These are phyloP conservation scores for Serripes groenlandicus DNA, from an alignment of 2,888 invertebrate genomes.

Conservation along the genomic window DNA sequence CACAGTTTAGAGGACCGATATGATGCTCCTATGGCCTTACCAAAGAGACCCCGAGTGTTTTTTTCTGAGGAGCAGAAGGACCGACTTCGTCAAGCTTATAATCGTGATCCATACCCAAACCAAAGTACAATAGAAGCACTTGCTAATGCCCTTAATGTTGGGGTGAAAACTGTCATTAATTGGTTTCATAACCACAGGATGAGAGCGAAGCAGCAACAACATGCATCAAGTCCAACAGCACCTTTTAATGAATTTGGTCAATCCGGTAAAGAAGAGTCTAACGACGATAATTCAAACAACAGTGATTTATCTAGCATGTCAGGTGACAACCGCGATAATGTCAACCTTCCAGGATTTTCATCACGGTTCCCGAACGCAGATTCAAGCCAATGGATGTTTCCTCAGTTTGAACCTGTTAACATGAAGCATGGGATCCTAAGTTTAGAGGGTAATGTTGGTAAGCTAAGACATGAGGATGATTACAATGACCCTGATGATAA, in stretches of 20 bases:
- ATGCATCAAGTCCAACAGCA: conserved; percentile 70
- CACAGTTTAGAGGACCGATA: conserved; percentile 85
- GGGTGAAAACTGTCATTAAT: conserved; percentile 98
- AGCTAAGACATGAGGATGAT: background rate
- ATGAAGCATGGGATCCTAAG: conserved; percentile 15
- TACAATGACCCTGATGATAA: conserved; percentile 32
- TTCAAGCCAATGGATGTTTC: conserved; percentile 84
- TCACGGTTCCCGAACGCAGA: conserved; percentile 68
- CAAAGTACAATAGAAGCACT: conserved; percentile 98
- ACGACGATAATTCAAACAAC: conserved; percentile 81
- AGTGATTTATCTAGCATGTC: conserved; percentile 81
- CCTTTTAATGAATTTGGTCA: conserved; percentile 58
- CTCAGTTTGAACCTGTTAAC: conserved; percentile 82
- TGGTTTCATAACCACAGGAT: conserved; percentile 99
- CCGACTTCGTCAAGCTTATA: conserved; percentile 96
- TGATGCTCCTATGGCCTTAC: conserved; percentile 78
- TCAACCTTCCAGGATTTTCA: conserved; percentile 50
- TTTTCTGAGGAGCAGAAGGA: conserved; percentile 99
- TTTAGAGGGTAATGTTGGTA: conserved; percentile 5
- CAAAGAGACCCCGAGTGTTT: conserved; percentile 92
- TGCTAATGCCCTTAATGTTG: conserved; percentile 95
- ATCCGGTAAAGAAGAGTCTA: conserved; percentile 75
- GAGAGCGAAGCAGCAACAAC: conserved; percentile 91
- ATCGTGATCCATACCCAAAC: conserved; percentile 98
- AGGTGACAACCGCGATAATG: conserved; percentile 70